Evolutionary conservation across 2,797 vertebrate genomes (phyloP), one percentile per base, ranked within the genome.

Genomic region (Molothrus aeneus): DNA sequence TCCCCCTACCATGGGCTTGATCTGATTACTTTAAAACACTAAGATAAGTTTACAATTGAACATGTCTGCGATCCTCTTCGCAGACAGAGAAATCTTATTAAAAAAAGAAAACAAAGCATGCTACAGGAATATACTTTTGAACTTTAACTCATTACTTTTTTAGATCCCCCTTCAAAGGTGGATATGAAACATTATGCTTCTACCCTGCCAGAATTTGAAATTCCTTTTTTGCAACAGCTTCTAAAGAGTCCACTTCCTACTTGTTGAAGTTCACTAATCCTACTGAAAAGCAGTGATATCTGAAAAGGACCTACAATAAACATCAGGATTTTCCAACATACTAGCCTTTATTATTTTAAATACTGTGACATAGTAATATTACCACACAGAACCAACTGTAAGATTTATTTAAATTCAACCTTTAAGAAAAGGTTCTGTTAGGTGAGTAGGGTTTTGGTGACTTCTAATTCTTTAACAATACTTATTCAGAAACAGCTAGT

Each of bases 401-500:
- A 59, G 6, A 24, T 70, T 80, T 83, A 85, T 56, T 80, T 70
- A 74, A 74, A 88, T 36, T 65, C 1, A 6, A 10, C 13, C 12
- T 47, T 72, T 54, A 81, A 69, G 51, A 59, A 75, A 60, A 90
- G 8, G 3, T 12, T 72, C 22, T 6, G 0, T 26, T 18, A 75
- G 13, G 10, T 31, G 16, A 84, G 14, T 13, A 65, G n/a, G 22
- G 19, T 92, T 86, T 86, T 36, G 16, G 18, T 20, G 28, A 83
- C 17, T 19, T 81, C 6, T 26, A 65, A 34, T 60, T 59, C 13
- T 83, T 71, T 28, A 77, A 54, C 13, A 80, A 45, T 1, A 24
- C 21, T 50, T 25, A 43, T 79, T 92, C 80, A 83, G 71, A 80
- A 89, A 93, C 32, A 85, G 14, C 6, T 84, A 65, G n/a, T 47